A percentile compares a stretch with the other conserved stretches of the same genome.
phyloP scores from a whole-genome alignment of 1,140 invertebrate genomes.

The Drosophila repleta region DNA sequence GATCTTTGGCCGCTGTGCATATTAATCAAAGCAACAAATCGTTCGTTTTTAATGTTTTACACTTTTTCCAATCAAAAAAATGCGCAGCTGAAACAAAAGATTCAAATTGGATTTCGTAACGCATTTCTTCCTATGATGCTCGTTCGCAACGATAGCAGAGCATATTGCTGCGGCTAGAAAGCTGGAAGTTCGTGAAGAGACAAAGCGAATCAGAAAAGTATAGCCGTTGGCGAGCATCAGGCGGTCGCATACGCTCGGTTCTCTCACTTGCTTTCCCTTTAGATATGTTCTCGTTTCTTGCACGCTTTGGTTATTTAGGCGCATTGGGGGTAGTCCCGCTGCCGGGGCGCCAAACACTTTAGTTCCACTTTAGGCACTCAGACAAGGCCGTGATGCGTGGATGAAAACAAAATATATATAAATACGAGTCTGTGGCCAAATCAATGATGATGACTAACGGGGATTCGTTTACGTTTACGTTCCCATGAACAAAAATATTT shows the following conservation, averaged over 20 bases:
- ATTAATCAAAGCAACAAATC: slow-evolving; percentile 50
- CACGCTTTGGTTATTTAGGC: not conserved
- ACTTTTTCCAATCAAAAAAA: slow-evolving; percentile 25
- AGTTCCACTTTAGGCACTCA: slow-evolving; percentile 57
- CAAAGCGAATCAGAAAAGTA: too few relatives aligned
- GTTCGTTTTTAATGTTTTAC: slow-evolving; percentile 28
- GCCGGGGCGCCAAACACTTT: slow-evolving; percentile 61
- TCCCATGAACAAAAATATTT: slow-evolving; percentile 81
- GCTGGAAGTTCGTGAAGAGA: too few relatives aligned
- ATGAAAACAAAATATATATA: slow-evolving; percentile 3
- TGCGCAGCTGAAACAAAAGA: slow-evolving; percentile 20
- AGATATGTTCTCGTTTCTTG: slow-evolving; percentile 17
- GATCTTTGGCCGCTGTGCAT: slow-evolving; percentile 41
- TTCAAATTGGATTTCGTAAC: slow-evolving; percentile 5
- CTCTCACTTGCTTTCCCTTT: not conserved
- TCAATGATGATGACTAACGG: slow-evolving; percentile 63
- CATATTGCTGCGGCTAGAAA: not conserved
- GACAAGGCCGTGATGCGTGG: slow-evolving; percentile 51
- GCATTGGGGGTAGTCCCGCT: slow-evolving; percentile 9
- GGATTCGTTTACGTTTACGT: slow-evolving; percentile 67
- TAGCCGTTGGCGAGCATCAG: not conserved
- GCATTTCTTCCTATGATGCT: not conserved
- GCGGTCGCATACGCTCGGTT: not conserved
- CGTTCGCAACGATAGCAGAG: not conserved
- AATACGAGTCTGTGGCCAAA: not conserved